phyloP scores from a whole-genome alignment of 2,113 vertebrate genomes.

The Mesoclemmys tuberculata region DNA sequence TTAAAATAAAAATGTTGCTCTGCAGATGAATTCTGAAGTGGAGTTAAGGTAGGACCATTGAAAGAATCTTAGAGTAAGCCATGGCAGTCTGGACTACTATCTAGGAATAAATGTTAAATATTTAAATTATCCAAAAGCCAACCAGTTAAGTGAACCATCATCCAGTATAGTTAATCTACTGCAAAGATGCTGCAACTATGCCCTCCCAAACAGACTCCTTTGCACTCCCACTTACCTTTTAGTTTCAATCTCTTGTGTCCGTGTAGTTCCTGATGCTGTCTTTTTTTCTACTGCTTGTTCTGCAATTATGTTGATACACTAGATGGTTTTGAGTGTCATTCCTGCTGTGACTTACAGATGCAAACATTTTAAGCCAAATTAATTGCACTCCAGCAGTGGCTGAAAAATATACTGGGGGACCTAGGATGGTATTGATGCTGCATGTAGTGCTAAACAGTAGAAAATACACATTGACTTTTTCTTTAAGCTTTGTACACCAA shows the following conservation, averaged over 20 bases:
- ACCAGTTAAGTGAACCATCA: no score
- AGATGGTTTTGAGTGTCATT: background rate
- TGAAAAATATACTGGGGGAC: background rate
- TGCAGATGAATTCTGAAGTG: background rate
- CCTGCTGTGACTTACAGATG: background rate
- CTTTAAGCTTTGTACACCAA: background rate
- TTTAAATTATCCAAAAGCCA: no score
- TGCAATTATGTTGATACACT: background rate
- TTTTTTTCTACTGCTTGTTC: background rate
- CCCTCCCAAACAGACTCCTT: background rate
- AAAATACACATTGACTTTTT: background rate
- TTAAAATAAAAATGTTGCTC: background rate
- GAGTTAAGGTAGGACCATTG: background rate
- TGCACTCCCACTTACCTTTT: background rate
- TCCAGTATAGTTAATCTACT: background rate
- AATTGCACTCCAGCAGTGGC: background rate
- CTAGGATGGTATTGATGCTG: background rate
- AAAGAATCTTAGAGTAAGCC: background rate
- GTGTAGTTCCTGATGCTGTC: background rate
- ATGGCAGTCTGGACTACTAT: no score
- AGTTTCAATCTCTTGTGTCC: background rate
- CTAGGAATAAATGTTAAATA: no score
- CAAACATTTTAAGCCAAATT: background rate
- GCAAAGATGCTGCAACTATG: background rate
- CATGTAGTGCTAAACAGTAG: background rate